phyloP scores from a whole-genome alignment of 2,888 invertebrate genomes.

The Hemithea aestivaria region DNA sequence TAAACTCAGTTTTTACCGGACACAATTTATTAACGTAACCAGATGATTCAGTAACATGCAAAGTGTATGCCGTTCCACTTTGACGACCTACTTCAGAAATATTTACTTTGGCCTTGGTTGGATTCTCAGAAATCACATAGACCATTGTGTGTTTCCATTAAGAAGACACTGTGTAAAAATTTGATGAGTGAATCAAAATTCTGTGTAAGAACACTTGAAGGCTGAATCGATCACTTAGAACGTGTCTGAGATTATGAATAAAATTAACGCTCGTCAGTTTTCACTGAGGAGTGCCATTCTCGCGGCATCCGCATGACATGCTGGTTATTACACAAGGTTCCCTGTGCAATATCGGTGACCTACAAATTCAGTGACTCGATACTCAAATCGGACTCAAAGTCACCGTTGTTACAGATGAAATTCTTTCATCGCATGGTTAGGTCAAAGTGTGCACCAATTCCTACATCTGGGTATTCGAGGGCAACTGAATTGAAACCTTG shows the following conservation, averaged over 20 bases:
- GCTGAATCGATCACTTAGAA: constrained; percentile 4
- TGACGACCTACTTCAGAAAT: constrained; percentile 53
- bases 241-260: constrained; percentile 4
- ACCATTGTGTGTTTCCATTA: constrained; percentile 32
- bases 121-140: constrained; percentile 45
- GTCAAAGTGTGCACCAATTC: constrained; percentile 60
- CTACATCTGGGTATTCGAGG: constrained; percentile 45
- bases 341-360: constrained; percentile 62
- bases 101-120: constrained; percentile 47
- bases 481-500: constrained; percentile 53
- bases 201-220: constrained; percentile 11
- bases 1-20: too few species aligned
- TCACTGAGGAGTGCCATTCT: constrained; percentile 31
- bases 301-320: constrained; percentile 45
- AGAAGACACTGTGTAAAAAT: constrained; percentile 19
- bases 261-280: constrained; percentile 22
- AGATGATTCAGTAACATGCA: constrained; percentile 43
- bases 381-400: constrained; percentile 47
- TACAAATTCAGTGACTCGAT: constrained; percentile 46
- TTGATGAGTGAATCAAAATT: constrained; percentile 13
- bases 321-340: constrained; percentile 60
- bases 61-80: constrained; percentile 45
- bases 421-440: constrained; percentile 44
- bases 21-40: constrained; percentile 9
- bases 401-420: constrained; percentile 46